These are phyloP conservation scores for Bergia puertoricense DNA, from an alignment of 92 coral and sea anemone genomes.

Conservation along the genomic window DNA sequence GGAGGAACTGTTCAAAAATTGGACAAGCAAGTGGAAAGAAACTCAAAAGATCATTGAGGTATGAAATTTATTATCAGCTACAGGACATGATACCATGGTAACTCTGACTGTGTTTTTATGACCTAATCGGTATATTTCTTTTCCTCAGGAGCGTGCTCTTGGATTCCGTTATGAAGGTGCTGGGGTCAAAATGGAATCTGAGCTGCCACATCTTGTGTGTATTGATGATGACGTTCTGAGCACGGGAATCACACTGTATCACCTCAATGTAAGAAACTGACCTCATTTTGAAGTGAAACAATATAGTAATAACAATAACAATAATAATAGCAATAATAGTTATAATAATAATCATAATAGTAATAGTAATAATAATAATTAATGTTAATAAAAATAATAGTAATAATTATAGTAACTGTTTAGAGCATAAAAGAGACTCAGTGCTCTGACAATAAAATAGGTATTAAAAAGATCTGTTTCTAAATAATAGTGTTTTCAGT, in stretches of 20 bases:
- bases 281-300: background rate
- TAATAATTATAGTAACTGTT: too few species aligned
- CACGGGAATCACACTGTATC: slow-evolving; percentile 94
- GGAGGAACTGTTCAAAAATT: slow-evolving; percentile 92
- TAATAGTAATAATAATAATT: too few species aligned
- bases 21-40: slow-evolving; percentile 99
- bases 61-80: background rate
- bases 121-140: background rate
- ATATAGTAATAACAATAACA: too few species aligned
- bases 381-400: too few species aligned
- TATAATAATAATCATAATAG: too few species aligned
- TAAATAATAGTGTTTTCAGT: too few species aligned
- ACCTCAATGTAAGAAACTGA: slow-evolving; percentile 73
- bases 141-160: slow-evolving; percentile 86
- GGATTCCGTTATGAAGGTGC: slow-evolving; percentile 98
- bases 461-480: too few species aligned
- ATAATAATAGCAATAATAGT: too few species aligned
- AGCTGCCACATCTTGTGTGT: slow-evolving; percentile 94
- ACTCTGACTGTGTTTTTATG: too few species aligned
- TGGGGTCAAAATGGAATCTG: slow-evolving; percentile 97
- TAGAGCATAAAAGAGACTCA: too few species aligned
- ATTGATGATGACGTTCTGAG: slow-evolving; percentile 97
- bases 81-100: too few species aligned
- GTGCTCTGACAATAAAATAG: too few species aligned
- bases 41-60: slow-evolving; percentile 98